Base-by-base conservation (phyloP, 2,888 invertebrate genomes). In the Acronicta alni region DNA sequence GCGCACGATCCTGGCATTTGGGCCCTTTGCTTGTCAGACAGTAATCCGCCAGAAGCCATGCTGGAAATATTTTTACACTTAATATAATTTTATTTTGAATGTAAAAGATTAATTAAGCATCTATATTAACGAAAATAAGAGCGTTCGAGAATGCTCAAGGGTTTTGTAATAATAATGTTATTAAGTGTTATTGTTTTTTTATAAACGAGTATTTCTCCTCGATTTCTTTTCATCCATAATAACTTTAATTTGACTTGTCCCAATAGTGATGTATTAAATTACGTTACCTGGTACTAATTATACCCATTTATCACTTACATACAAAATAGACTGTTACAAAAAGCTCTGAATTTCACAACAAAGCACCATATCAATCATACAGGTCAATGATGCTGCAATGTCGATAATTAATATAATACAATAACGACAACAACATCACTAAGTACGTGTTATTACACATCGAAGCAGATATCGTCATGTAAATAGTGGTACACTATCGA, bases 1-100 rank as follows among this genome's bases (percentile, higher is more conserved):
- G 79, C 68, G 75, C 85, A 85, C 84, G 85, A 78, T 73, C 39
- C 69, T 83, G 84, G 66, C 84, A 85, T 85, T 83, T 85, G 14
- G 55, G 65, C 65, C 74, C 75, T 75, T 74, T 68, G 72, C 71
- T 70, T 71, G 71, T 72, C 67, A 52, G 52, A 58, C 66, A 63
- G 65, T 65, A 57, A 57, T 52, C 48, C 23, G 55, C 47, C 52
- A 63, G 46, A 57, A 60, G 58, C 45, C 10, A 30, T 53, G 51
- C 6, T 16, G 20, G 15, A 46, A 14, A 47, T 54, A 43, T 35
- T 43, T 47, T 26, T 41, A 39, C 16, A 48, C 38, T 35, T 26
- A 10, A 16, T 32, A 35, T 41, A 10, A 43, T 8, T 17, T 30
- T 23, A 18, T 46, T 53, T 46, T 35, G 6, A 66, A 9, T 38